A percentile compares a stretch with the other conserved stretches of the same genome.
These are phyloP conservation scores for Phrynosoma platyrhinos DNA, from an alignment of 2,113 vertebrate genomes.

Conservation along the genomic window DNA sequence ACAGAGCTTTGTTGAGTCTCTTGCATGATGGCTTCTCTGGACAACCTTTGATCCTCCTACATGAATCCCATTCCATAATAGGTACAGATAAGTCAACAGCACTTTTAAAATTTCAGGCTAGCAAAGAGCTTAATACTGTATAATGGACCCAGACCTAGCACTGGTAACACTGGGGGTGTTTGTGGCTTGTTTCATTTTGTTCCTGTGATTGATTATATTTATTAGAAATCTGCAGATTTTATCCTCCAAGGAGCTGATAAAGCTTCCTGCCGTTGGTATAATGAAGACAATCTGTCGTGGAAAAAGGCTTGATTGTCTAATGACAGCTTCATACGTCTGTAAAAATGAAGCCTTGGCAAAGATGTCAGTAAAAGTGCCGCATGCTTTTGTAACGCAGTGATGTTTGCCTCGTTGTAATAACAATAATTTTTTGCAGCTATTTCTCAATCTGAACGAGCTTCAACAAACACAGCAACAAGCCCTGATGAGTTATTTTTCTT, in stretches of 20 bases:
- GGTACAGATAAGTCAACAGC: background rate
- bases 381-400: slow-evolving; percentile 43
- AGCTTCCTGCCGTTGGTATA: slow-evolving; percentile 43
- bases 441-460: rapidly evolving
- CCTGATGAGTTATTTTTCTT: background rate
- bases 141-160: background rate
- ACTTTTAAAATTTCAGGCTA: background rate
- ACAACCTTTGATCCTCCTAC: background rate
- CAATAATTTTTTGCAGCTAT: slow-evolving; percentile 37
- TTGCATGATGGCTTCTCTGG: background rate
- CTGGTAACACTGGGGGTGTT: background rate
- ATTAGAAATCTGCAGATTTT: slow-evolving; percentile 42
- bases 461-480: background rate
- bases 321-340: slow-evolving; percentile 62
- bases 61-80: background rate
- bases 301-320: slow-evolving; percentile 59
- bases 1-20: background rate
- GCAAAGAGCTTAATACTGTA: background rate
- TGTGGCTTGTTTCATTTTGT: slow-evolving; percentile 7
- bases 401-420: slow-evolving; percentile 51
- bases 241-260: slow-evolving; percentile 26
- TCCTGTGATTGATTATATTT: slow-evolving; percentile 30
- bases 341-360: slow-evolving; percentile 64
- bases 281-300: slow-evolving; percentile 45
- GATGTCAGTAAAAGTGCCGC: slow-evolving; percentile 18